A percentile compares a stretch with the other conserved stretches of the same genome.
Evolutionary conservation across 2,797 vertebrate species (phyloP).

Genomic region (Karalla daura): DNA sequence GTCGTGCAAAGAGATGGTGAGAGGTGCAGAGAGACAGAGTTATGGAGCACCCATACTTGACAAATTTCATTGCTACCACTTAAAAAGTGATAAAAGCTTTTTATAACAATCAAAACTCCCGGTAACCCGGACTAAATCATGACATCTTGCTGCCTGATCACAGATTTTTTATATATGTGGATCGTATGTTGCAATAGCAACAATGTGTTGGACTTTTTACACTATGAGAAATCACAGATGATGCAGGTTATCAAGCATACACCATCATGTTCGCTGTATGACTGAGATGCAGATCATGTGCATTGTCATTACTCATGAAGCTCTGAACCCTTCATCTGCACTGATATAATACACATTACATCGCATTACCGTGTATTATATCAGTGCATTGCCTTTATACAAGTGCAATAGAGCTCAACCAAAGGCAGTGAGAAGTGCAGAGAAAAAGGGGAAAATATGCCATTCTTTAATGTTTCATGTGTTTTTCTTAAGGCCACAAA

Average conservation of each 20-base stretch:
- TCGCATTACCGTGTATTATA: not conserved
- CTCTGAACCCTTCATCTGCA: conserved; percentile 1
- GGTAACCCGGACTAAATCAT: conserved; percentile 25
- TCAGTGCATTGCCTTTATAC: not conserved
- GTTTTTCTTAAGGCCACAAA: not conserved
- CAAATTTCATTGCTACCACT: conserved; percentile 15
- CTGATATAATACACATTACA: not conserved
- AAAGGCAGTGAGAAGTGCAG: not conserved
- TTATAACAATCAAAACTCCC: conserved; percentile 15
- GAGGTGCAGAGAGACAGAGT: not conserved
- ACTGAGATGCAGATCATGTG: too few species aligned
- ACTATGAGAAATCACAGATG: too few species aligned
- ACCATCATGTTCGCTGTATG: too few species aligned
- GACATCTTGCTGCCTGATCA: conserved; percentile 16
- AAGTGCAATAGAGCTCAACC: not conserved
- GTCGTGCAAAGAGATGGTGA: not conserved
- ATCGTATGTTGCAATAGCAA: too few species aligned
- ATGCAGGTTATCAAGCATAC: too few species aligned
- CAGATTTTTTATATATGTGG: not conserved
- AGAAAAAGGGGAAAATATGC: too few species aligned
- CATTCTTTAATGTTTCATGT: too few species aligned
- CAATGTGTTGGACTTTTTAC: too few species aligned
- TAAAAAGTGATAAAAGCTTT: conserved; percentile 8
- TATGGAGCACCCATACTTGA: not conserved
- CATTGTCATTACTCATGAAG: too few species aligned